Evolutionary conservation across 2,797 vertebrate species (phyloP).

Genomic region (Pagetopsis macropterus): DNA sequence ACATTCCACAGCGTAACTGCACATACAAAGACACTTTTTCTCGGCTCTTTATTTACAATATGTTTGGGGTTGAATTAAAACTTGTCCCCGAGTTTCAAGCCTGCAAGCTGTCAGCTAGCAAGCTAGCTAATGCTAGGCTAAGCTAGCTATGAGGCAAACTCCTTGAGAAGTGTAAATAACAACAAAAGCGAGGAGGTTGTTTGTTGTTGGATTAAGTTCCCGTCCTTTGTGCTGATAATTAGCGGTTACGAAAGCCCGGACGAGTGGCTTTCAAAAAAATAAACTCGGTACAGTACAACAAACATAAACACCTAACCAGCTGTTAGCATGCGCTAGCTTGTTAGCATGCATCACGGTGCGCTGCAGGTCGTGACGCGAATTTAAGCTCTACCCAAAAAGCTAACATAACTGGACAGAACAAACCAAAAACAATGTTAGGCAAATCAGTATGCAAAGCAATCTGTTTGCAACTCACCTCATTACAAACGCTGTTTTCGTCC

Average conservation of each 20-base stretch:
- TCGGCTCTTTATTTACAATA: neutral
- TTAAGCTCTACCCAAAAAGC: slow-evolving; percentile 35
- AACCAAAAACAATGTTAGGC: neutral
- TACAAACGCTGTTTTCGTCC: slow-evolving; percentile 89
- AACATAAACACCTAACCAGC: slow-evolving; percentile 77
- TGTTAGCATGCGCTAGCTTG: slow-evolving; percentile 75
- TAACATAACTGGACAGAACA: slow-evolving; percentile 55
- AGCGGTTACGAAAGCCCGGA: neutral
- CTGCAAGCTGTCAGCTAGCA: slow-evolving; percentile 64
- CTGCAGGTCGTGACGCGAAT: slow-evolving; percentile 76
- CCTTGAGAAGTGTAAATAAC: slow-evolving; percentile 63
- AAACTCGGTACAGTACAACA: slow-evolving; percentile 52
- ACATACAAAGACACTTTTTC: neutral
- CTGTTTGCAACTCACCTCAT: slow-evolving; percentile 79
- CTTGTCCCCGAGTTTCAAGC: slow-evolving; percentile 66
- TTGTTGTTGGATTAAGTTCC: neutral
- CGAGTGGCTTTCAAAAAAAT: slow-evolving; percentile 1
- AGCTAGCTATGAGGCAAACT: slow-evolving; percentile 72
- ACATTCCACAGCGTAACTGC: fast-evolving
- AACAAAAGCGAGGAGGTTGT: slow-evolving; percentile 20
- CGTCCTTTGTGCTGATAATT: fast-evolving
- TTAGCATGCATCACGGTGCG: slow-evolving; percentile 78
- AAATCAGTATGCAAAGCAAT: slow-evolving; percentile 20
- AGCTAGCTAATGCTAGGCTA: slow-evolving; percentile 78
- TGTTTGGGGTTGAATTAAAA: slow-evolving; percentile 28